Evolutionary conservation across 2,888 invertebrate species (phyloP).

Genomic region (Elysia crispata): DNA sequence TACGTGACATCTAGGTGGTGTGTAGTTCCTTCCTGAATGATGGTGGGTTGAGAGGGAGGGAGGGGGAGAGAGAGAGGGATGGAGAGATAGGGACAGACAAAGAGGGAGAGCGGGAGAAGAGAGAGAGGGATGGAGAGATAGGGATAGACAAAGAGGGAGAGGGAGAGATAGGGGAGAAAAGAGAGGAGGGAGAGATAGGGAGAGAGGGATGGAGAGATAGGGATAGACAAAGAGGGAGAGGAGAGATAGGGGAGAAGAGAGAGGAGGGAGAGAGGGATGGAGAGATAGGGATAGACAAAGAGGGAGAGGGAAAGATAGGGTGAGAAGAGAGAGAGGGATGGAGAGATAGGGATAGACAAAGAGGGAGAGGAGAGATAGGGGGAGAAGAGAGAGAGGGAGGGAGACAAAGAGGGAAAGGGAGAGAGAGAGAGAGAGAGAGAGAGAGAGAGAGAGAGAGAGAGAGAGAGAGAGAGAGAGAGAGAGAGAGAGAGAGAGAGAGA

Average conservation of each 20-base stretch:
- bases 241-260: neutral
- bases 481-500: neutral
- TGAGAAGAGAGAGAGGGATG: neutral
- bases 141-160: neutral
- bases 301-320: neutral
- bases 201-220: neutral
- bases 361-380: too few relatives aligned
- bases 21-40: too few relatives aligned
- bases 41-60: too few relatives aligned
- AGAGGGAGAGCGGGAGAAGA: neutral
- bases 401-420: too few relatives aligned
- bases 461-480: neutral
- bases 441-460: slow-evolving; percentile 17
- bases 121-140: neutral
- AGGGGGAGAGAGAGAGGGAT: slow-evolving; percentile 5
- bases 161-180: neutral
- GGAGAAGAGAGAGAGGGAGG: too few relatives aligned
- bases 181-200: neutral
- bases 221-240: neutral
- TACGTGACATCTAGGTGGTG: too few relatives aligned
- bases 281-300: too few relatives aligned
- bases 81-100: slow-evolving; percentile 2
- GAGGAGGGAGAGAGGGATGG: neutral
- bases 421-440: too few relatives aligned
- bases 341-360: too few relatives aligned